phyloP scores from a whole-genome alignment of 1,140 invertebrate genomes.

The Drosophila parabipectinata region DNA sequence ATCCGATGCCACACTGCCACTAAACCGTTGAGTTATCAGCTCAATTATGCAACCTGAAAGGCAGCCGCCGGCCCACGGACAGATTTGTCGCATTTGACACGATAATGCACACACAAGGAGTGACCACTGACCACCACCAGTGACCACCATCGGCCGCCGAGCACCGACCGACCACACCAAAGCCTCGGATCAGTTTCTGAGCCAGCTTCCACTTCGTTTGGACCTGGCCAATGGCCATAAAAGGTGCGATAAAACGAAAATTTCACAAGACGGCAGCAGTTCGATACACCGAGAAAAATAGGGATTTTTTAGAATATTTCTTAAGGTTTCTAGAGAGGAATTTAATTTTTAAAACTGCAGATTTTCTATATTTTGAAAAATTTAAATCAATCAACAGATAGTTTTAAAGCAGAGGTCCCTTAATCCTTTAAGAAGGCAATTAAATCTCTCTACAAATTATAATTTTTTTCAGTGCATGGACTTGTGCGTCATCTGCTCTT shows the following conservation, averaged over 20 bases:
- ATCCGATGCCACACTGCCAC: slow-evolving; percentile 10
- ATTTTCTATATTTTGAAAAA: no score
- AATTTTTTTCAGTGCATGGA: slow-evolving; percentile 8
- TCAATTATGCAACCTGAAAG: slow-evolving; percentile 75
- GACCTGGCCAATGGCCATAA: slow-evolving; percentile 62
- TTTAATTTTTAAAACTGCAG: not conserved
- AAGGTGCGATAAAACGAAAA: slow-evolving; percentile 82
- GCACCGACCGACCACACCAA: slow-evolving; percentile 33
- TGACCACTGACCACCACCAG: slow-evolving; percentile 27
- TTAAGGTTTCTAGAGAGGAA: not conserved
- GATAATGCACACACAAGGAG: slow-evolving; percentile 71
- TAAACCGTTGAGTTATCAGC: slow-evolving; percentile 51
- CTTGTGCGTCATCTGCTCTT: slow-evolving; percentile 53
- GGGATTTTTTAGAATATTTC: not conserved
- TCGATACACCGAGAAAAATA: slow-evolving; percentile 29
- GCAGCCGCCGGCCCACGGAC: slow-evolving; percentile 66
- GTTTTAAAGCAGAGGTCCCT: no score
- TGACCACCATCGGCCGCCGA: not conserved
- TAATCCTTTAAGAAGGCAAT: no score
- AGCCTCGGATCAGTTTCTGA: slow-evolving; percentile 18
- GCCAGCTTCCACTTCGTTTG: slow-evolving; percentile 46
- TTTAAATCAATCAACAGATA: no score
- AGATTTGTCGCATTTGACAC: slow-evolving; percentile 81
- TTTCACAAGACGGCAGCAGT: slow-evolving; percentile 68
- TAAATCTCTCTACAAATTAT: no score